Evolutionary conservation across 1,140 invertebrate genomes (phyloP).

Genomic region (Agrilus planipennis): DNA sequence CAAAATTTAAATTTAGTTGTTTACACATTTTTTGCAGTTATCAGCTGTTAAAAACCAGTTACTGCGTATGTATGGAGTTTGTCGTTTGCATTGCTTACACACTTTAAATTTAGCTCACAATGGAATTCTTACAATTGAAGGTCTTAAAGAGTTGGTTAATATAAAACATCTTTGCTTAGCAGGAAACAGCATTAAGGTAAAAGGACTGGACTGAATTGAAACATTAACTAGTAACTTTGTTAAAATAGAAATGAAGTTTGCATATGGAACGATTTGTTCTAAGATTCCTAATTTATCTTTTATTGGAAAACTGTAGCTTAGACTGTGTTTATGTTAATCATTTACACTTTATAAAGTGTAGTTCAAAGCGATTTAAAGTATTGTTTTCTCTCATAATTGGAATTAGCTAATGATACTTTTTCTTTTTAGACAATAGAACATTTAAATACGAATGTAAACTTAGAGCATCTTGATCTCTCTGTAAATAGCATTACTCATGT

Average conservation of each 20-base stretch:
- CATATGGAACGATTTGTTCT: too few species aligned
- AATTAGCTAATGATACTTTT: background rate
- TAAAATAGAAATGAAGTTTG: too few species aligned
- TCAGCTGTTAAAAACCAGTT: slow-evolving; percentile 75
- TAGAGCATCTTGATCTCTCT: slow-evolving; percentile 76
- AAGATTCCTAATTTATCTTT: too few species aligned
- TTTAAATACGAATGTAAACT: slow-evolving; percentile 62
- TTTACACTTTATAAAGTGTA: too few species aligned
- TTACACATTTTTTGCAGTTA: slow-evolving; percentile 42
- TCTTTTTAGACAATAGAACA: slow-evolving; percentile 69
- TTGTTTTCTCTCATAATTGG: background rate
- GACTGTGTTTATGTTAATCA: too few species aligned
- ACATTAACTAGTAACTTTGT: too few species aligned
- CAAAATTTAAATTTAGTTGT: slow-evolving; percentile 7
- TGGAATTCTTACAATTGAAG: slow-evolving; percentile 78
- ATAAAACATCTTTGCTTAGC: slow-evolving; percentile 64
- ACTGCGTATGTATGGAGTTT: slow-evolving; percentile 76
- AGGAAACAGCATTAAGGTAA: slow-evolving; percentile 59
- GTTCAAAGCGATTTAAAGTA: too few species aligned
- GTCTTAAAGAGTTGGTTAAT: slow-evolving; percentile 69
- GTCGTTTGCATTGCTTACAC: slow-evolving; percentile 62
- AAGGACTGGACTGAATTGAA: too few species aligned
- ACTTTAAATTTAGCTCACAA: slow-evolving; percentile 77
- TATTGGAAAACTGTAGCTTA: too few species aligned
- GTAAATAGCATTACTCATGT: slow-evolving; percentile 78